phyloP scores from a whole-genome alignment of 2,888 invertebrate species.

The Hydrotaea cyrtoneurina region DNA sequence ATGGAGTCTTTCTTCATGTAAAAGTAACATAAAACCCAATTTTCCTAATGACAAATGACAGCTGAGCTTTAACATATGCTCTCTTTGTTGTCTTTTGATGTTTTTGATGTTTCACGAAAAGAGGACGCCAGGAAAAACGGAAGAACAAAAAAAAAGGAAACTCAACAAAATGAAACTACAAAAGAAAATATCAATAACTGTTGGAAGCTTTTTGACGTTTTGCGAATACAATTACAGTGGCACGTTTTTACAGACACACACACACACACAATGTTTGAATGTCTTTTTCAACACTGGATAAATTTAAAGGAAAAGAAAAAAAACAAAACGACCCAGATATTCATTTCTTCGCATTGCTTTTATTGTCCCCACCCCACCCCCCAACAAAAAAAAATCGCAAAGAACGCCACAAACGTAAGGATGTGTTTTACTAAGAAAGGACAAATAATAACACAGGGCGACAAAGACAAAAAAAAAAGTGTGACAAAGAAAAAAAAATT shows the following conservation, averaged over 20 bases:
- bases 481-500: too few relatives aligned
- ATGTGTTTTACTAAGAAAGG: neutral
- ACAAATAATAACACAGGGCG: neutral
- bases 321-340: neutral
- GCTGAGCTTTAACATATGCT: slow-evolving; percentile 61
- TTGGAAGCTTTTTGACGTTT: neutral
- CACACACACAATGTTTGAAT: neutral
- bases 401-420: neutral
- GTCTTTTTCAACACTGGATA: too few relatives aligned
- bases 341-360: neutral
- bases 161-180: neutral
- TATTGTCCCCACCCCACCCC: too few relatives aligned
- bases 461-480: neutral
- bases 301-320: too few relatives aligned
- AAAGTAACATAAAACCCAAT: slow-evolving; percentile 63
- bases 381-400: neutral
- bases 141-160: neutral
- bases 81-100: slow-evolving; percentile 18
- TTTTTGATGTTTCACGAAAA: too few relatives aligned
- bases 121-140: too few relatives aligned
- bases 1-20: slow-evolving; percentile 37
- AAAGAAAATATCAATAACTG: slow-evolving; percentile 32
- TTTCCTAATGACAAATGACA: slow-evolving; percentile 68
- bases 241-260: neutral
- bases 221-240: too few relatives aligned